Evolutionary conservation across 2,888 invertebrate genomes (phyloP), one percentile per base, ranked within the genome.

Genomic region (Drosophila algonquin): DNA sequence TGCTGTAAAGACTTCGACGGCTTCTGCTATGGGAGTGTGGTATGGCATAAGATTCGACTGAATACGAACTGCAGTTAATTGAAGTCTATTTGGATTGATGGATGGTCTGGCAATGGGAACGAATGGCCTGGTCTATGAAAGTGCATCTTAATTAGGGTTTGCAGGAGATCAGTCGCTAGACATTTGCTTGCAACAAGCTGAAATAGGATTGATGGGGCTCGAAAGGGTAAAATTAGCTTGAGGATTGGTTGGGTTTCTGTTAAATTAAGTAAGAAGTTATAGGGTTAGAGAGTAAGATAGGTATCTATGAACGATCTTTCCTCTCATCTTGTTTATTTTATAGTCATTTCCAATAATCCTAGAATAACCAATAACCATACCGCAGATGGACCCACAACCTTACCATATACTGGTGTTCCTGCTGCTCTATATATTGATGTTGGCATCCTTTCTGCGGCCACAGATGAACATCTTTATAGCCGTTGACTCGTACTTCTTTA

Each of bases 51-150:
- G 8, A 40, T 14, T 50, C 24, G 47, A 24, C 10, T 30, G 30
- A 8, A 30, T 27, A 1, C 27, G 27, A 27, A 30, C 63, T 56
- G 70, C 50, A 57, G 71, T 67, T 57, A 67, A 67, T 70, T 70
- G 45, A 70, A 67, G 65, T 70, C 35, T 67, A 70, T 67, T 70
- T 45, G 48, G 58, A 71, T 65, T 65, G 65, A 67, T 67, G 65
- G 58, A 67, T 67, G 65, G 45, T 16, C 50, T 24, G 44, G 21
- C 65, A 48, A 54, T 21, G 54, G 16, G 16, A n/a, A 16, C 45
- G n/a, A n/a, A n/a, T n/a, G n/a, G n/a, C n/a, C 40, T 14, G 55
- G 65, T 44, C 65, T 24, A 44, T 10, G 57, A 58, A 57, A 67
- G 57, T 35, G 70, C 58, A 44, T 70, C 58, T 51, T 67, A 67